Evolutionary conservation across 2,797 vertebrate species (phyloP).

Genomic region (Danio jaintianensis): DNA sequence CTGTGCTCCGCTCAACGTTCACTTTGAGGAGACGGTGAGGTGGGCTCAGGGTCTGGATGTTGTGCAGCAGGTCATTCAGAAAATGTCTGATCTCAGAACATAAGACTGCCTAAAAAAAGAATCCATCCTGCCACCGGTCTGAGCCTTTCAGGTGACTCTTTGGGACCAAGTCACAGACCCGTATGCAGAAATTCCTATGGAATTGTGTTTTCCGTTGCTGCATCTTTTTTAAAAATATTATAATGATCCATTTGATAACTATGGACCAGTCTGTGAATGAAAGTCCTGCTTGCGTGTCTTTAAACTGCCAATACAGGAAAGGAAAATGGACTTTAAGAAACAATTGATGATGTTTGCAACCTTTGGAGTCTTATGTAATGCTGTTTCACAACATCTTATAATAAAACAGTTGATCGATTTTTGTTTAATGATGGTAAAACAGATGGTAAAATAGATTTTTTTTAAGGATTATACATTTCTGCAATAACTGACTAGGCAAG

Average conservation of each 20-base stretch:
- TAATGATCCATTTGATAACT: slow-evolving; percentile 8
- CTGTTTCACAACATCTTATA: slow-evolving; percentile 29
- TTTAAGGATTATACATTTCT: not conserved
- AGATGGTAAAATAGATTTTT: not conserved
- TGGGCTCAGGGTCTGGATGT: slow-evolving; percentile 84
- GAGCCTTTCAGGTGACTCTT: slow-evolving; percentile 54
- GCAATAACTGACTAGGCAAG: not conserved
- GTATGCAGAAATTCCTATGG: slow-evolving; percentile 90
- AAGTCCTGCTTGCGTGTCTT: slow-evolving; percentile 35
- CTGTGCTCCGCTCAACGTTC: slow-evolving; percentile 81
- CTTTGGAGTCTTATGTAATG: slow-evolving; percentile 38
- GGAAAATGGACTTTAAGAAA: slow-evolving; percentile 40
- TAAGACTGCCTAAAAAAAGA: slow-evolving; percentile 24
- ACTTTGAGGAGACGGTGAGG: slow-evolving; percentile 80
- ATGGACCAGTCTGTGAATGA: slow-evolving; percentile 34
- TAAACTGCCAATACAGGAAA: slow-evolving; percentile 49
- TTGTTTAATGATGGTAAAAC: not conserved
- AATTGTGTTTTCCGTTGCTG: slow-evolving; percentile 78
- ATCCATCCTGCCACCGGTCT: slow-evolving; percentile 46
- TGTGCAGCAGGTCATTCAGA: slow-evolving; percentile 83
- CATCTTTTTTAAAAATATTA: slow-evolving; percentile 52
- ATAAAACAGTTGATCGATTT: slow-evolving; percentile 37
- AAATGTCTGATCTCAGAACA: slow-evolving; percentile 79
- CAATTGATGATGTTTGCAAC: slow-evolving; percentile 35
- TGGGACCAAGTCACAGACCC: slow-evolving; percentile 61